A percentile compares a stretch with the other conserved stretches of the same genome.
These are phyloP conservation scores for Bolinopsis microptera DNA, from an alignment of 37 sponge, comb jelly and placozoan species.

Conservation along the genomic window DNA sequence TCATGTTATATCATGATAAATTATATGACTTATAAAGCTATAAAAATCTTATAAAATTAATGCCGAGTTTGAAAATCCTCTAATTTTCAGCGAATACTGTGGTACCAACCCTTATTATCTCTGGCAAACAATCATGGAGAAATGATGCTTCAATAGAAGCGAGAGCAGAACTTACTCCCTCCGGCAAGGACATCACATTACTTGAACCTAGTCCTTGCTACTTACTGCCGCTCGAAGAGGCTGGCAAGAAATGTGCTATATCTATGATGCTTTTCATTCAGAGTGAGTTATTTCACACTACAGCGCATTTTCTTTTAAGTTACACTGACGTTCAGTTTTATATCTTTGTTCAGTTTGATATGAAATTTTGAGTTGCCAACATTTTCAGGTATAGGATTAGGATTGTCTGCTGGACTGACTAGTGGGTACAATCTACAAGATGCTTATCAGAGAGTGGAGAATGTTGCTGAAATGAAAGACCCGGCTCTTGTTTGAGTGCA, in stretches of 20 bases:
- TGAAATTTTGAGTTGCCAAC: too few species aligned
- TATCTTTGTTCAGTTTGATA: too few species aligned
- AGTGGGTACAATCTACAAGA: neutral
- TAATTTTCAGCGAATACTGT: conserved; percentile 2
- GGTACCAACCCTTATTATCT: conserved; percentile 22
- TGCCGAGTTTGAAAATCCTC: neutral
- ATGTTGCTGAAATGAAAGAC: neutral
- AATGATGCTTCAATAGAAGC: conserved; percentile 40
- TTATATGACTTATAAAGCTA: too few species aligned
- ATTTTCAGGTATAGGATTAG: conserved; percentile 29
- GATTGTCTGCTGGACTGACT: neutral
- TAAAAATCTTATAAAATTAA: neutral
- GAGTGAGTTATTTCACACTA: neutral
- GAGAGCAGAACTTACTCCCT: neutral
- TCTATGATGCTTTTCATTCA: conserved; percentile 65
- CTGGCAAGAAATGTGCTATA: neutral
- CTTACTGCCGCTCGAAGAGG: conserved; percentile 36
- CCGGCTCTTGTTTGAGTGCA: conserved; percentile 3
- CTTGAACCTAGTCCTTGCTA: conserved; percentile 51
- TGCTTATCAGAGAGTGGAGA: neutral
- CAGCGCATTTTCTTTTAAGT: too few species aligned
- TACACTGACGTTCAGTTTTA: too few species aligned
- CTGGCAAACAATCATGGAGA: conserved; percentile 50
- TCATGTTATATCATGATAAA: too few species aligned
- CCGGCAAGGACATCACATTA: conserved; percentile 35